Evolutionary conservation across 2,888 invertebrate genomes (phyloP).

Genomic region (Lysandra bellargus): DNA sequence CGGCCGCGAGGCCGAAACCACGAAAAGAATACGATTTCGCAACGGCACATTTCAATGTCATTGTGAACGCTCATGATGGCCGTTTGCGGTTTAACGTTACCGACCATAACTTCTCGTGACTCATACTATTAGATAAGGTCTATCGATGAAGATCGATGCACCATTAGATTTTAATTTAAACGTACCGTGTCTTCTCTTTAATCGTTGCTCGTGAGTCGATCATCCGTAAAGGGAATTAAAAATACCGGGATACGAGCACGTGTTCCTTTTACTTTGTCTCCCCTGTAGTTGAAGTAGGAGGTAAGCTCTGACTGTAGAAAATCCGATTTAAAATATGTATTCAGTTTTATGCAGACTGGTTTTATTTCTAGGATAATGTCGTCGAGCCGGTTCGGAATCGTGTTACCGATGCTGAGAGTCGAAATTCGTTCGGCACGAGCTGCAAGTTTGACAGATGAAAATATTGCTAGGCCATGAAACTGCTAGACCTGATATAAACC

Average conservation of each 20-base stretch:
- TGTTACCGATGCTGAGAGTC: conserved; percentile 33
- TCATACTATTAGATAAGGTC: conserved; percentile 33
- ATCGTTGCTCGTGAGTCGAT: not conserved
- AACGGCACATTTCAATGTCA: conserved; percentile 75
- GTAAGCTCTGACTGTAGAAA: conserved; percentile 8
- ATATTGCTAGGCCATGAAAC: conserved; percentile 45
- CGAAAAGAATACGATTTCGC: conserved; percentile 78
- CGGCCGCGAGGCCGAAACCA: conserved; percentile 66
- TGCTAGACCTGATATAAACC: conserved; percentile 47
- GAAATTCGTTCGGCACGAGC: conserved; percentile 34
- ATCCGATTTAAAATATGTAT: conserved; percentile 21
- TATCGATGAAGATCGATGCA: conserved; percentile 24
- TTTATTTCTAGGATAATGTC: conserved; percentile 20
- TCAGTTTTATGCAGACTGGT: conserved; percentile 22
- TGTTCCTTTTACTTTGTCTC: not conserved
- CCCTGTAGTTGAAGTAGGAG: not conserved
- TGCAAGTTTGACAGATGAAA: conserved; percentile 45
- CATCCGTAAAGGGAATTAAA: not conserved
- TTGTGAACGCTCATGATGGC: conserved; percentile 58
- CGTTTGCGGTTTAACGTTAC: conserved; percentile 46
- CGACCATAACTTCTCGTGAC: conserved; percentile 35
- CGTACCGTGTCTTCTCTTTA: not conserved
- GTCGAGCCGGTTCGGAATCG: conserved; percentile 32
- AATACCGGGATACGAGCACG: conserved; percentile 8
- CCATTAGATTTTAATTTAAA: conserved; percentile 9